A percentile compares a stretch with the other conserved stretches of the same genome.
Evolutionary conservation across 2,888 invertebrate genomes (phyloP).

Genomic region (Strigamia crassipes): DNA sequence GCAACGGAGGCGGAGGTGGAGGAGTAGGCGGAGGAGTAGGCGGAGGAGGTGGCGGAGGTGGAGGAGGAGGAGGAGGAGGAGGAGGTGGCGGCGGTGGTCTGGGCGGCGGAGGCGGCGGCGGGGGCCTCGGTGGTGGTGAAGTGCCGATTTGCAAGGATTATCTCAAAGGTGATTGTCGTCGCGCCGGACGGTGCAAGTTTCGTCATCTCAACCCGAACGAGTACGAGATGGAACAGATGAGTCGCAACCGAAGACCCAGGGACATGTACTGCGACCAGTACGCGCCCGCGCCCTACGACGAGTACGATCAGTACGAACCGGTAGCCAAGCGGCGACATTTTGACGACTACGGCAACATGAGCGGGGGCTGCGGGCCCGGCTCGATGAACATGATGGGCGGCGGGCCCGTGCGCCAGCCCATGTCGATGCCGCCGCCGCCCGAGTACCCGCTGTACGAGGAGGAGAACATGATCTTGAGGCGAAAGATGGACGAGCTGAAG

Average conservation of each 20-base stretch:
- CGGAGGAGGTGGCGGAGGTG: constrained; percentile 56
- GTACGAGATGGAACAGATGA: constrained; percentile 48
- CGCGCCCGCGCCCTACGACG: constrained; percentile 45
- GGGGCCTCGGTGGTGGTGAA: constrained; percentile 50
- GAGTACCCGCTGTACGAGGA: constrained; percentile 62
- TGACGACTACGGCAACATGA: constrained; percentile 47
- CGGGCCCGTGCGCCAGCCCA: constrained; percentile 46
- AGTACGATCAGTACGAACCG: constrained; percentile 52
- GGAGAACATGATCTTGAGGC: constrained; percentile 70
- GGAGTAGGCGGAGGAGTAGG: constrained; percentile 52
- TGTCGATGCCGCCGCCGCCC: constrained; percentile 46
- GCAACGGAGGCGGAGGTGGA: constrained; percentile 43
- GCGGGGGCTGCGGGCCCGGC: constrained; percentile 29
- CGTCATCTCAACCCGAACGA: constrained; percentile 57
- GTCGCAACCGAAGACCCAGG: constrained; percentile 22
- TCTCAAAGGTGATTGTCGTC: constrained; percentile 65
- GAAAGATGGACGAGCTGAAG: constrained; percentile 72
- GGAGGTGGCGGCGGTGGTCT: constrained; percentile 52
- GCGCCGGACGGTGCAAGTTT: constrained; percentile 63
- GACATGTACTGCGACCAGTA: constrained; percentile 49
- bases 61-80: constrained; percentile 26
- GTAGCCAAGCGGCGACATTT: constrained; percentile 52
- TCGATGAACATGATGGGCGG: constrained; percentile 46
- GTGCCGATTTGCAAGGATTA: constrained; percentile 68
- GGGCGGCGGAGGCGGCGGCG: not conserved